Evolutionary conservation across 1,140 invertebrate genomes (phyloP), one percentile per base, ranked within the genome.

Genomic region (Maconellicoccus hirsutus): DNA sequence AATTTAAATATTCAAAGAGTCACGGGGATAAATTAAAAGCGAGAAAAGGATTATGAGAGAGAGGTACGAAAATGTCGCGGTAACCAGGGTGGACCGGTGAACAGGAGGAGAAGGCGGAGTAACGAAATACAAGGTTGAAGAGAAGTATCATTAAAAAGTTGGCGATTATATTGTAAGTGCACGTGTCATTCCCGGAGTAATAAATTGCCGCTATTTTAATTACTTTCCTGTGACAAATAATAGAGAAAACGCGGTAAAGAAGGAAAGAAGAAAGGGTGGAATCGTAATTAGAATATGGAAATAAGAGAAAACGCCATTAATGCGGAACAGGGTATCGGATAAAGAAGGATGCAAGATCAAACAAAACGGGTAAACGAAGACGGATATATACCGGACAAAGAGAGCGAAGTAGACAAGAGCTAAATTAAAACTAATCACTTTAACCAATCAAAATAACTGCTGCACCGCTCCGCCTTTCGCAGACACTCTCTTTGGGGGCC

Each of bases 401-500:
- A 52, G 42, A 52, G n/a, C 42, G 42, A 52, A 52, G 42, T 52
- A 52, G 42, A 52, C 42, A 52, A 52, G 42, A 52, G 42, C 42
- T 52, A 52, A 52, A 52, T 52, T 52, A 52, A 52, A 52, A 52
- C 42, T 52, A 52, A 52, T 52, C 42, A 52, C 42, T 52, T 52
- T 52, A 52, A 52, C 42, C 42, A 52, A 52, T 52, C 42, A 52
- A 52, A 52, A 52, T 52, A 52, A 52, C 42, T 52, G 42, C 42
- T 14, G 10, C 42, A 19, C 42, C 42, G 42, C 4, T 14, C n/a
- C 42, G 42, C 42, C 42, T 19, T 52, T 16, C 42, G 6, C 3
- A 16, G 6, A 19, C 42, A 16, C 42, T 52, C 42, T 52, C 42
- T 52, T 52, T 19, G 16, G 42, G 42, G 42, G 42, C 42, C 42